Evolutionary conservation across 2,888 invertebrate species (phyloP).

Genomic region (Diaphora mendica): DNA sequence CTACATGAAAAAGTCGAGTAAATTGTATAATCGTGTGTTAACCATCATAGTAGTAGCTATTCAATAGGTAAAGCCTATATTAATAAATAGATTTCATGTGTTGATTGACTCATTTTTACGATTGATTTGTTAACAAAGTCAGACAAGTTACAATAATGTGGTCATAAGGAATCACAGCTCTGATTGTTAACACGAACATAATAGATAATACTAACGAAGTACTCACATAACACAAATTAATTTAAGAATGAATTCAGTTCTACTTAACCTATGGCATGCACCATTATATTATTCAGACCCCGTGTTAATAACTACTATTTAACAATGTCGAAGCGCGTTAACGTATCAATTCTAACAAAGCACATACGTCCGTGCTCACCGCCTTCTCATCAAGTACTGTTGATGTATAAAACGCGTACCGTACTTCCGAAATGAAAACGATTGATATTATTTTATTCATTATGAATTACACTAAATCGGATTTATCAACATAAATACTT

Average conservation of each 20-base stretch:
- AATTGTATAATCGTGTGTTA: not conserved
- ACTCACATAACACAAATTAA: slow-evolving; percentile 39
- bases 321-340: slow-evolving; percentile 46
- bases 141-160: not conserved
- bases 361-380: slow-evolving; percentile 19
- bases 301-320: slow-evolving; percentile 65
- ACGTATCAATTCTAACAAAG: slow-evolving; percentile 19
- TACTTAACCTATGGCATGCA: slow-evolving; percentile 83
- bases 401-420: slow-evolving; percentile 12
- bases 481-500: slow-evolving; percentile 78
- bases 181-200: slow-evolving; percentile 25
- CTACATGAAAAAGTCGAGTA: not conserved
- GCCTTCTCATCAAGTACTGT: slow-evolving; percentile 23
- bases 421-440: slow-evolving; percentile 28
- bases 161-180: slow-evolving; percentile 15
- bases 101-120: not conserved
- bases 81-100: not conserved
- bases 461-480: slow-evolving; percentile 63
- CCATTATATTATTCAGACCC: slow-evolving; percentile 76
- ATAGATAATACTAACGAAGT: slow-evolving; percentile 34
- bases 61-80: not conserved
- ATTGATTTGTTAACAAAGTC: not conserved
- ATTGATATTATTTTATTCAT: slow-evolving; percentile 50
- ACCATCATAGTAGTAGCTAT: not conserved
- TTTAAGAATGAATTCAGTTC: slow-evolving; percentile 60